Evolutionary conservation across 2,797 vertebrate genomes (phyloP).

Genomic region (Simalia tracyae): DNA sequence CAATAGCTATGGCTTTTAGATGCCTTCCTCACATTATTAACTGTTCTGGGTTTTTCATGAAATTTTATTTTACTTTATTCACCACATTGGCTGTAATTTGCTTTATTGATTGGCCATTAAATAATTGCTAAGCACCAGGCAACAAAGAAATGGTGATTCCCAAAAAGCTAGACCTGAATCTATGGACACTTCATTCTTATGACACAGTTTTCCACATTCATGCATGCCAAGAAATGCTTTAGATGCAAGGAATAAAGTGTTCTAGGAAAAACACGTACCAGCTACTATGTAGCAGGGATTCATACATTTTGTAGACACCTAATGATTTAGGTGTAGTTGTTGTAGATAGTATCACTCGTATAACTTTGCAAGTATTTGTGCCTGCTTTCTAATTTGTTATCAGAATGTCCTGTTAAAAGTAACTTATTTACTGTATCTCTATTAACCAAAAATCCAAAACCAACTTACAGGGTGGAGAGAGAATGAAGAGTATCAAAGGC

Average conservation of each 20-base stretch:
- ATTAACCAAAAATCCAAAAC: accelerated
- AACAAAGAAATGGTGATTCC: neutral
- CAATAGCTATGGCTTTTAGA: no score
- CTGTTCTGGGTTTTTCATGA: no score
- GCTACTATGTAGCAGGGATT: neutral
- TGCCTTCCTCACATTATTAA: no score
- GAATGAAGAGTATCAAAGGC: constrained; percentile 96
- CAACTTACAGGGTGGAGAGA: constrained; percentile 93
- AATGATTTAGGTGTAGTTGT: neutral
- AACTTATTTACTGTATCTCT: neutral
- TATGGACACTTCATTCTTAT: neutral
- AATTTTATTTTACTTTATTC: no score
- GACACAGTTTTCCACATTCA: neutral
- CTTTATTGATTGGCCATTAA: no score
- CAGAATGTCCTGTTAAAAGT: neutral
- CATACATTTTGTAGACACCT: neutral
- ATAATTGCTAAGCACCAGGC: neutral
- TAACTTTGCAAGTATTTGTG: neutral
- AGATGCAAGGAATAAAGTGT: neutral
- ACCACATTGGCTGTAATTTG: no score
- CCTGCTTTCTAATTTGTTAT: neutral
- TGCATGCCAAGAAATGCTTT: neutral
- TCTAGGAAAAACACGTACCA: neutral
- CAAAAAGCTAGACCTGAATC: neutral
- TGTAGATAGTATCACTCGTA: neutral